A percentile compares a stretch with the other conserved stretches of the same genome.
phyloP scores from a whole-genome alignment of 2,888 invertebrate species.

The Caradrina clavipalpis region DNA sequence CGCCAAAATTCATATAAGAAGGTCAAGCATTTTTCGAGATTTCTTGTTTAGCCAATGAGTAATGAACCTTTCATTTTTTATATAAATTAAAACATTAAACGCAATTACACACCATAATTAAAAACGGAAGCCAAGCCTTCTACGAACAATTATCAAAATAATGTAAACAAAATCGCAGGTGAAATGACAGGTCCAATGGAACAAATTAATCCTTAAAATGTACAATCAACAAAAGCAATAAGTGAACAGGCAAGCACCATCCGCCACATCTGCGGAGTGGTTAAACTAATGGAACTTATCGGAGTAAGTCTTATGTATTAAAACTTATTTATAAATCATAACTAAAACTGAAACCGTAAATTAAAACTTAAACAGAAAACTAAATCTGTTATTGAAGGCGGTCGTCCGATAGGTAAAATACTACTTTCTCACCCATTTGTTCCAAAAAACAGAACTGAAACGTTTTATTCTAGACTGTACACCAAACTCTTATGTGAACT shows the following conservation, averaged over 20 bases:
- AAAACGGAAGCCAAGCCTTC: conserved; percentile 26
- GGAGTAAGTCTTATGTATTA: not conserved
- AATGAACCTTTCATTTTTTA: too few species aligned
- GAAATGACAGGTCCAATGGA: conserved; percentile 43
- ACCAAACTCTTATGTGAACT: conserved; percentile 2
- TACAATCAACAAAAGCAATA: conserved; percentile 7
- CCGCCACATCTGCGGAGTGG: not conserved
- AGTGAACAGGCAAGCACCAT: not conserved
- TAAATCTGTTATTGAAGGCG: too few species aligned
- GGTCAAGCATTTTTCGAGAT: too few species aligned
- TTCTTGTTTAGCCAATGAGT: too few species aligned
- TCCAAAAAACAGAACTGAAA: not conserved
- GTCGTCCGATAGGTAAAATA: not conserved
- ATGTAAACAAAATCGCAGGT: conserved; percentile 38
- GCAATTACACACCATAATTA: not conserved
- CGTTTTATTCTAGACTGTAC: not conserved
- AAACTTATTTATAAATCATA: too few species aligned
- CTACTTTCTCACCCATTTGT: not conserved
- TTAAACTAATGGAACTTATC: not conserved
- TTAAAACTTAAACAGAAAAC: too few species aligned
- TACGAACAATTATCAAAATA: conserved; percentile 21
- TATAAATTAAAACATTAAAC: not conserved
- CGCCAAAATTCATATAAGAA: too few species aligned
- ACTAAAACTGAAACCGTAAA: too few species aligned
- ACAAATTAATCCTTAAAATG: conserved; percentile 37